Percentiles rank a stretch among this genome's conserved stretches.
Conservation (phyloP, 1,140 invertebrate species). For the Delia radicum region DNA sequence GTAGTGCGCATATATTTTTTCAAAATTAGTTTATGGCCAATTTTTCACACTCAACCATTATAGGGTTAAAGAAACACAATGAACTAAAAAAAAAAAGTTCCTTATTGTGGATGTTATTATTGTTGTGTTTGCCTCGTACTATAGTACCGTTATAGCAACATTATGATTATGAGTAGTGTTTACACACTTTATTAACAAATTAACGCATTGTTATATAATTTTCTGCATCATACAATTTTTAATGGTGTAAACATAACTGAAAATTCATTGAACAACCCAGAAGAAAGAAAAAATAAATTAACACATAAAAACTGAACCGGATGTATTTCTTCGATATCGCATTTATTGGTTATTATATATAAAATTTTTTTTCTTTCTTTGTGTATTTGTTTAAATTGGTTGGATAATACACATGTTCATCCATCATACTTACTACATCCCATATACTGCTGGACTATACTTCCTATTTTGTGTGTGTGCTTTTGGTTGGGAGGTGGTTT, state of each 20-base stretch:
- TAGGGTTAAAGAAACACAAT: too few relatives aligned
- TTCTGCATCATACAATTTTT: background rate
- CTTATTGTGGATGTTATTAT: background rate
- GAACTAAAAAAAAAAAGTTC: background rate
- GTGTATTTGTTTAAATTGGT: background rate
- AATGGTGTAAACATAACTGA: background rate
- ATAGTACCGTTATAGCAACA: constrained; percentile 1
- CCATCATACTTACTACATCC: background rate
- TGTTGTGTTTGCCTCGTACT: background rate
- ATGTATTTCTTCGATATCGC: background rate
- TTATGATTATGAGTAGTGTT: constrained; percentile 29
- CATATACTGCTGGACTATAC: background rate
- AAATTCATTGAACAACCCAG: background rate
- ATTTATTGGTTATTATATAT: background rate
- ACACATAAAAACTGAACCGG: background rate
- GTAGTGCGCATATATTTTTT: too few relatives aligned
- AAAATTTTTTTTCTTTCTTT: background rate
- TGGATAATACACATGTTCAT: constrained; percentile 12
- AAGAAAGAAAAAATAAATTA: background rate
- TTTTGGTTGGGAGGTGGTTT: background rate
- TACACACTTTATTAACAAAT: constrained; percentile 55
- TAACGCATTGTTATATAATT: constrained; percentile 38
- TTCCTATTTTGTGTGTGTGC: background rate
- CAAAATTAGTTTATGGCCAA: too few relatives aligned
- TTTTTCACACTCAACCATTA: too few relatives aligned